Conservation (phyloP, 2,888 invertebrate genomes). For the Phyllotreta striolata region DNA sequence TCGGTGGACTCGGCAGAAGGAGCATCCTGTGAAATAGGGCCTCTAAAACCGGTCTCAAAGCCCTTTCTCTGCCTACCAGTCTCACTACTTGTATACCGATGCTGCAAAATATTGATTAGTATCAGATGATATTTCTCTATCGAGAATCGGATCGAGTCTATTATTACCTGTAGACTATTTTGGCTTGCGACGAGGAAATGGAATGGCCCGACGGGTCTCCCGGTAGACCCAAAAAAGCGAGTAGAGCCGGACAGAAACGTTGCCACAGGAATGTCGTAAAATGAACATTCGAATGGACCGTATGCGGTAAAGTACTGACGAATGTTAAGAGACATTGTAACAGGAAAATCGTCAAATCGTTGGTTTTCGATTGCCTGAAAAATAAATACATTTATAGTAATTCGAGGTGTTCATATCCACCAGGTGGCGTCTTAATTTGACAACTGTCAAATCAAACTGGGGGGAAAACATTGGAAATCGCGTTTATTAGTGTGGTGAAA, state of each 20-base stretch:
- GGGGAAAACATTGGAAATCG: too few species aligned
- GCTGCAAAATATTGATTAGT: constrained; percentile 62
- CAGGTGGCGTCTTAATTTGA: too few species aligned
- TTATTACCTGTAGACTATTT: constrained; percentile 88
- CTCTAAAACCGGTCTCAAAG: constrained; percentile 89
- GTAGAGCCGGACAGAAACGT: constrained; percentile 88
- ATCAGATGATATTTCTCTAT: constrained; percentile 35
- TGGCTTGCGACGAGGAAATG: constrained; percentile 84
- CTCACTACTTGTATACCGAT: constrained; percentile 90
- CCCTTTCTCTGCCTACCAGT: constrained; percentile 85
- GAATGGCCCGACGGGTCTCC: constrained; percentile 79
- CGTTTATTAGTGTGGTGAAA: too few species aligned
- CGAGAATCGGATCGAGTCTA: too few species aligned
- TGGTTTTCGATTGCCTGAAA: constrained; percentile 69
- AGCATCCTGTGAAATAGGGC: constrained; percentile 94
- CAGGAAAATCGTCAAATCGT: constrained; percentile 76
- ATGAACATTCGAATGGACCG: constrained; percentile 83
- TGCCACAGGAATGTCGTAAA: constrained; percentile 92
- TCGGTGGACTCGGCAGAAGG: constrained; percentile 84
- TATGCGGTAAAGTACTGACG: constrained; percentile 82
- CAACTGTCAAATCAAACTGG: too few species aligned
- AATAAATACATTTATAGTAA: constrained; percentile 5
- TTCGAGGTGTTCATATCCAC: too few species aligned
- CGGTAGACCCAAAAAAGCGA: constrained; percentile 88
- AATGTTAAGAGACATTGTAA: constrained; percentile 87